Percentiles rank a stretch among this genome's conserved stretches.
Conservation (phyloP, 2,888 invertebrate genomes). For the Drosophila prostipennis region DNA sequence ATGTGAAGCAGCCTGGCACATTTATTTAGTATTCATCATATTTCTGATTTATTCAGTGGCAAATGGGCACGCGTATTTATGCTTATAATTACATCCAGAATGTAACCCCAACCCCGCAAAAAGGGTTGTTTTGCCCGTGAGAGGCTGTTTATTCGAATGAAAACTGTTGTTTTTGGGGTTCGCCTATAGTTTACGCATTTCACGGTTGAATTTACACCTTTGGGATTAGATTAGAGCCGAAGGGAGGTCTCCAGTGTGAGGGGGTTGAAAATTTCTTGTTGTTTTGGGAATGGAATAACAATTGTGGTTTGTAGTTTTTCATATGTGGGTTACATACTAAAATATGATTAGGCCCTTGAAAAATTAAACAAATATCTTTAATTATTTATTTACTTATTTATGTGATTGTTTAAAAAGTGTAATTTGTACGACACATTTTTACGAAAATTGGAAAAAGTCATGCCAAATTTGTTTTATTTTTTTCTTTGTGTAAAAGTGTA, state of each 20-base stretch:
- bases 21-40: conserved; percentile 76
- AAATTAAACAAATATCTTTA: background rate
- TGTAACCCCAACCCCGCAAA: conserved; percentile 18
- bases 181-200: conserved; percentile 54
- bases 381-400: too few species aligned
- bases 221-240: conserved; percentile 51
- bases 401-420: too few species aligned
- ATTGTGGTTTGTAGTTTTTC: background rate
- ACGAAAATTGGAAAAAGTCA: too few species aligned
- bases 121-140: conserved; percentile 44
- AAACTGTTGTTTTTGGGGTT: conserved; percentile 46
- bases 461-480: too few species aligned
- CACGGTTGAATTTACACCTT: conserved; percentile 48
- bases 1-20: conserved; percentile 30
- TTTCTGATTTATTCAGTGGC: conserved; percentile 76
- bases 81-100: conserved; percentile 70
- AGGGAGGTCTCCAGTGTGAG: background rate
- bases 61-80: conserved; percentile 77
- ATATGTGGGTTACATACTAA: background rate
- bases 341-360: background rate
- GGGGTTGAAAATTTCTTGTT: conserved; percentile 24
- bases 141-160: conserved; percentile 57
- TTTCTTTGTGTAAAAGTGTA: too few species aligned
- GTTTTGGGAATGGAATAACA: conserved; percentile 1
- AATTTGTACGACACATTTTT: too few species aligned